Evolutionary conservation across 92 coral and sea anemone genomes (phyloP).

Genomic region (Epizoanthus scotinus): DNA sequence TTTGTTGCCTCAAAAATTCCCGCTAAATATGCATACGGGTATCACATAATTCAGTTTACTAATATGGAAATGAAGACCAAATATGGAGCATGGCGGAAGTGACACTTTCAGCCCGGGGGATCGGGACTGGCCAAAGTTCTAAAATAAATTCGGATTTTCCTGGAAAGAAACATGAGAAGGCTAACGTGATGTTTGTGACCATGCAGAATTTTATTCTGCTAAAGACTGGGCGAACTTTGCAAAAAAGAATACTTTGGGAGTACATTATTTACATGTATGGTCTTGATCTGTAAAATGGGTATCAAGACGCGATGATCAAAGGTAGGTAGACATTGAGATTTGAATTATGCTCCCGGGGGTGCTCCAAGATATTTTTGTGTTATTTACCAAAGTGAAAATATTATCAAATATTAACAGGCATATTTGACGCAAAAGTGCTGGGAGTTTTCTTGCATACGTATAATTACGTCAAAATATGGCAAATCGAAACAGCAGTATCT

Average conservation of each 20-base stretch:
- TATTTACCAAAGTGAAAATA: too few relatives aligned
- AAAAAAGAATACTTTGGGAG: neutral
- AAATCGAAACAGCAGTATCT: neutral
- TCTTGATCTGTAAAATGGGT: neutral
- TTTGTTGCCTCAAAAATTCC: conserved; percentile 63
- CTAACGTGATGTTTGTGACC: too few relatives aligned
- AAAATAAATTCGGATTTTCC: neutral
- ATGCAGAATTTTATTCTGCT: neutral
- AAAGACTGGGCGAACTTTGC: neutral
- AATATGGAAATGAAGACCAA: conserved; percentile 27
- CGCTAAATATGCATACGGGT: conserved; percentile 78
- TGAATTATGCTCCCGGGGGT: neutral
- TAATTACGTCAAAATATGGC: neutral
- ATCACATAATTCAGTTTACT: neutral
- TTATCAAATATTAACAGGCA: conserved; percentile 27
- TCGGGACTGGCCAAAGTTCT: too few relatives aligned
- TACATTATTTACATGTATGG: neutral
- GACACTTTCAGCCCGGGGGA: neutral
- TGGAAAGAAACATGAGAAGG: conserved; percentile 29
- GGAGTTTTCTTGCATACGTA: too few relatives aligned
- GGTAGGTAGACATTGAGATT: neutral
- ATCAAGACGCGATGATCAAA: conserved; percentile 7
- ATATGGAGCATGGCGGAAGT: conserved; percentile 36
- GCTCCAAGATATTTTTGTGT: neutral
- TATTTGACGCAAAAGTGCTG: neutral